phyloP scores from a whole-genome alignment of 1,140 invertebrate genomes.

The Drosophila trapezifrons region DNA sequence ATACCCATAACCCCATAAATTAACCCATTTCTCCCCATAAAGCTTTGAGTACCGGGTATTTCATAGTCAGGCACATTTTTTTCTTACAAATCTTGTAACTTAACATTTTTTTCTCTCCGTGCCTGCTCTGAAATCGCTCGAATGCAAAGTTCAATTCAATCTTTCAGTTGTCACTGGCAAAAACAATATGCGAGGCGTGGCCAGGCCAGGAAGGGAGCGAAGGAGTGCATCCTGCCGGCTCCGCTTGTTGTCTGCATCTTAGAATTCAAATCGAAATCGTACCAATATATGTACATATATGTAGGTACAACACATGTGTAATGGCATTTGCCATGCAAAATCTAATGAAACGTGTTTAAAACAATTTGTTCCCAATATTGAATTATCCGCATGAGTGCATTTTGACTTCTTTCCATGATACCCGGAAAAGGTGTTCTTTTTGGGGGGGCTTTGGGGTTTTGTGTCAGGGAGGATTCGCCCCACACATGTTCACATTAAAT shows the following conservation, averaged over 20 bases:
- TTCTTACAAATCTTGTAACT: no score
- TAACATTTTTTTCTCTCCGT: constrained; percentile 2
- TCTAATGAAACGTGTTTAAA: constrained; percentile 82
- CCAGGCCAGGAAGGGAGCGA: neutral
- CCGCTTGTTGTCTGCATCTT: constrained; percentile 45
- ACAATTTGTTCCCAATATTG: constrained; percentile 81
- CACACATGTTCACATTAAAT: constrained; percentile 23
- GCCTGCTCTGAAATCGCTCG: constrained; percentile 28
- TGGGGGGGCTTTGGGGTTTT: no score
- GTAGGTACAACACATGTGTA: constrained; percentile 5
- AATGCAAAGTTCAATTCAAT: constrained; percentile 79
- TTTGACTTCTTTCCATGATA: constrained; percentile 53
- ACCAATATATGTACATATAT: neutral
- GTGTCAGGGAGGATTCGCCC: neutral
- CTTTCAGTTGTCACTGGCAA: constrained; percentile 77
- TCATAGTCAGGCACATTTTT: no score
- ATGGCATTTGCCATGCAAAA: constrained; percentile 61
- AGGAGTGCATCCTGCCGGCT: constrained; percentile 26
- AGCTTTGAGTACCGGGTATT: no score
- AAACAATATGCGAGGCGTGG: constrained; percentile 61
- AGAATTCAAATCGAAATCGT: constrained; percentile 42
- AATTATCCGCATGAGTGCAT: constrained; percentile 74
- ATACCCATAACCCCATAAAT: no score
- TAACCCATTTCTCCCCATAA: no score
- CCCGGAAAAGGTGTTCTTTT: constrained; percentile 13